Percentiles rank a stretch among this genome's conserved stretches.
Evolutionary conservation across 2,113 vertebrate genomes (phyloP).

Genomic region (Psilopogon haemacephalus): DNA sequence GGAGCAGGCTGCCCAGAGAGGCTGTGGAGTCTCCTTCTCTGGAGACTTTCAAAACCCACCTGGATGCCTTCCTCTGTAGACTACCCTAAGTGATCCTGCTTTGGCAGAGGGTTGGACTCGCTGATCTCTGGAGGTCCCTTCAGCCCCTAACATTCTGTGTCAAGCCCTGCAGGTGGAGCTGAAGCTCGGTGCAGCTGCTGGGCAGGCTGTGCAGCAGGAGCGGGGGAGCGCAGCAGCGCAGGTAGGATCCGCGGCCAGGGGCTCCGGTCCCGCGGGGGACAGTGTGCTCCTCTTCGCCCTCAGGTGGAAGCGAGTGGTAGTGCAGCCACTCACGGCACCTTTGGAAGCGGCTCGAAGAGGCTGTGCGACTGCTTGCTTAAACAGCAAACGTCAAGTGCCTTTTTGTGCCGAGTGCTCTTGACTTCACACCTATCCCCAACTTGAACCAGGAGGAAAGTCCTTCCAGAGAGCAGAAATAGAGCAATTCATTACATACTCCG

Average conservation of each 20-base stretch:
- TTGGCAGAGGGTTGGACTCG: too few species aligned
- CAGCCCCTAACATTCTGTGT: too few species aligned
- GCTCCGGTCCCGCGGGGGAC: not conserved
- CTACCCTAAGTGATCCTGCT: too few species aligned
- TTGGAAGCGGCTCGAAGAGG: not conserved
- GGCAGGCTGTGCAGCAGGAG: not conserved
- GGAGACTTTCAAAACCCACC: too few species aligned
- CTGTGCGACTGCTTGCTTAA: not conserved
- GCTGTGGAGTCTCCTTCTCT: too few species aligned
- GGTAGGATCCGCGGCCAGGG: not conserved
- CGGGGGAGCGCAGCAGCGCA: not conserved
- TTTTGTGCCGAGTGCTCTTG: not conserved
- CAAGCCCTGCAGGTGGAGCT: not conserved
- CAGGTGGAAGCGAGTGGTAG: not conserved
- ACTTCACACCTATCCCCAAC: not conserved
- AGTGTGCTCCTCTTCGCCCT: not conserved
- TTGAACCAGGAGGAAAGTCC: slow-evolving; percentile 9
- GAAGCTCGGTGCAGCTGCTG: not conserved
- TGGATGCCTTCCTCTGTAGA: too few species aligned
- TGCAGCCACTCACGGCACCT: not conserved
- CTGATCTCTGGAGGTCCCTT: too few species aligned
- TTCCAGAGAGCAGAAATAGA: not conserved
- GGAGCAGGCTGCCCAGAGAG: too few species aligned
- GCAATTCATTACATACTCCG: not conserved
- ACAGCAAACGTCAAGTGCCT: not conserved